Evolutionary conservation across 2,797 vertebrate species (phyloP).

Genomic region (Hozukius guyotensis): DNA sequence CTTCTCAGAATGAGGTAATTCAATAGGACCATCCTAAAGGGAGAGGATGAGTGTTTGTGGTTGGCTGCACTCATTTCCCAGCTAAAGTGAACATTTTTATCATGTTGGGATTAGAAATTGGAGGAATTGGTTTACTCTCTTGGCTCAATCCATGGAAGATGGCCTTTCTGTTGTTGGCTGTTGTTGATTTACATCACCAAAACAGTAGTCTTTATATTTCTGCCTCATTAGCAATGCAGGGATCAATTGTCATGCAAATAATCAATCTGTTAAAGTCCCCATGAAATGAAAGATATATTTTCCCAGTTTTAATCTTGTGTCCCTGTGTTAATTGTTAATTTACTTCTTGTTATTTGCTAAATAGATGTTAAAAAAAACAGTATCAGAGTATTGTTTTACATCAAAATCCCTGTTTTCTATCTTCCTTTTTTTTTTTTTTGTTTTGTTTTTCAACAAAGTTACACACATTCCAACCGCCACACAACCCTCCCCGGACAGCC

Average conservation of each 20-base stretch:
- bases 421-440: no score
- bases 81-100: conserved; percentile 20
- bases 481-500: no score
- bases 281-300: no score
- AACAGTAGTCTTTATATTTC: neutral
- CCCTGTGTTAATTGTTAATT: no score
- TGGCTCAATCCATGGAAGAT: neutral
- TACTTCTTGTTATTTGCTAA: no score
- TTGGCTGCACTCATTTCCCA: conserved; percentile 6
- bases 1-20: conserved; percentile 52
- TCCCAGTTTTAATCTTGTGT: no score
- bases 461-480: no score
- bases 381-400: no score
- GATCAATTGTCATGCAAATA: conserved; percentile 27
- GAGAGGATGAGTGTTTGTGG: conserved; percentile 10
- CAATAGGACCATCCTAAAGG: conserved; percentile 27
- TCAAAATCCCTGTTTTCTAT: no score
- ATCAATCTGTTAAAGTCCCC: conserved; percentile 9
- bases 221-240: conserved; percentile 14
- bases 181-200: conserved; percentile 13
- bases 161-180: neutral
- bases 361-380: no score
- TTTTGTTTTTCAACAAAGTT: no score
- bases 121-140: neutral
- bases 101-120: conserved; percentile 1